phyloP scores from a whole-genome alignment of 1,140 invertebrate species.

The Drosophila kanapiae region DNA sequence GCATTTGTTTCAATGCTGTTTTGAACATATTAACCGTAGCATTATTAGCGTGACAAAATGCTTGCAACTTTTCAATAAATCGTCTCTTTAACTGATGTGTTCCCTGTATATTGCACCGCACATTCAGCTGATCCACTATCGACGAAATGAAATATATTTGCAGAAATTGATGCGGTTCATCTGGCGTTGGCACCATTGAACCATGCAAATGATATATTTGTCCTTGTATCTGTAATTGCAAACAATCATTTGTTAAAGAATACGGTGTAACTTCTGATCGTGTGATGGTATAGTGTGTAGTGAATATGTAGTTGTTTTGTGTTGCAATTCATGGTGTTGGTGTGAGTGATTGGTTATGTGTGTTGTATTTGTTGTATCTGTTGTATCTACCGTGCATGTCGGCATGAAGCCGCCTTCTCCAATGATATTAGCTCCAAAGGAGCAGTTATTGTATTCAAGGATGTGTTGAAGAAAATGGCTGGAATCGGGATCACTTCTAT shows the following conservation, averaged over 20 bases:
- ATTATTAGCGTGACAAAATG: no score
- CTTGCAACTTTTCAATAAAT: background rate
- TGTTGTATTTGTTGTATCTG: slow-evolving; percentile 14
- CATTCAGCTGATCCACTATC: slow-evolving; percentile 64
- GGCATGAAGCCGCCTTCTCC: slow-evolving; percentile 79
- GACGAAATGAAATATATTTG: slow-evolving; percentile 77
- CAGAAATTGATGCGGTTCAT: slow-evolving; percentile 80
- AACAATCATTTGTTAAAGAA: background rate
- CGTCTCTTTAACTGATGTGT: slow-evolving; percentile 34
- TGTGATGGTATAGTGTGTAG: slow-evolving; percentile 16
- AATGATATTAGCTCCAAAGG: slow-evolving; percentile 47
- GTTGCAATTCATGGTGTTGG: slow-evolving; percentile 10
- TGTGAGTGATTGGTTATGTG: slow-evolving; percentile 15
- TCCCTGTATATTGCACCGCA: no score
- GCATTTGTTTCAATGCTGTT: no score
- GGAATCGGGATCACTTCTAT: slow-evolving; percentile 43
- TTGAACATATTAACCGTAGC: no score
- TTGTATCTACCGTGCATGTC: slow-evolving; percentile 81
- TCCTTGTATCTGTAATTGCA: background rate
- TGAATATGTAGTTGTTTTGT: slow-evolving; percentile 19
- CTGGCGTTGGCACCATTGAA: slow-evolving; percentile 69
- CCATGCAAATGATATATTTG: no score
- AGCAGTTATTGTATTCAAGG: slow-evolving; percentile 50
- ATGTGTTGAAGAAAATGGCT: slow-evolving; percentile 84
- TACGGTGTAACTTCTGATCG: background rate